These are phyloP conservation scores for Eumacrocentrus americanus DNA, from an alignment of 2,888 invertebrate genomes.

Conservation along the genomic window DNA sequence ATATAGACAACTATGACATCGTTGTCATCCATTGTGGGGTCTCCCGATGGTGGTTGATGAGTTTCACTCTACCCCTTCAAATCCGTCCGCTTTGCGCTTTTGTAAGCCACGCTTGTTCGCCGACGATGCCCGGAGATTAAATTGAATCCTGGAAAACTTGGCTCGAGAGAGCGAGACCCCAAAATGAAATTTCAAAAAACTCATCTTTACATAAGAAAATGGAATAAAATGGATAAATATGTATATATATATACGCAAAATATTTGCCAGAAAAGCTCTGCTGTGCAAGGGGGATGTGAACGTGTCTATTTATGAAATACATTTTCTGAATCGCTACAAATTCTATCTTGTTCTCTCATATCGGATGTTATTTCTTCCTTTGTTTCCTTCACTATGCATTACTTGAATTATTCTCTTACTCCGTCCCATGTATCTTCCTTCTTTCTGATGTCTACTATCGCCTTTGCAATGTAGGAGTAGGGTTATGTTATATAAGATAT, in stretches of 20 bases:
- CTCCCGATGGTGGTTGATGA: conserved; percentile 33
- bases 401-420: conserved; percentile 4
- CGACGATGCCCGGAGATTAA: conserved; percentile 26
- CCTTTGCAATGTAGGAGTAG: conserved; percentile 13
- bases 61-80: conserved; percentile 23
- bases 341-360: conserved; percentile 25
- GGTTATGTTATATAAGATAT: conserved; percentile 31
- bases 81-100: conserved; percentile 11
- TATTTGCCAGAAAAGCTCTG: neutral
- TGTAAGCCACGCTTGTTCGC: neutral
- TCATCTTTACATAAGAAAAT: neutral
- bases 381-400: conserved; percentile 19
- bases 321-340: conserved; percentile 41
- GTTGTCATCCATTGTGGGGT: conserved; percentile 31
- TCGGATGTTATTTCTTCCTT: conserved; percentile 22
- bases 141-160: conserved; percentile 26
- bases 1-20: conserved; percentile 28
- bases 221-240: conserved; percentile 1
- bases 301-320: conserved; percentile 39
- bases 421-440: conserved; percentile 5
- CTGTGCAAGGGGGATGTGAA: neutral
- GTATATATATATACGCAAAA: neutral
- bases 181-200: neutral
- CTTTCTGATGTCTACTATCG: conserved; percentile 8
- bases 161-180: neutral